These are phyloP conservation scores for Tanypteryx hageni DNA, from an alignment of 2,888 invertebrate genomes.

Conservation along the genomic window DNA sequence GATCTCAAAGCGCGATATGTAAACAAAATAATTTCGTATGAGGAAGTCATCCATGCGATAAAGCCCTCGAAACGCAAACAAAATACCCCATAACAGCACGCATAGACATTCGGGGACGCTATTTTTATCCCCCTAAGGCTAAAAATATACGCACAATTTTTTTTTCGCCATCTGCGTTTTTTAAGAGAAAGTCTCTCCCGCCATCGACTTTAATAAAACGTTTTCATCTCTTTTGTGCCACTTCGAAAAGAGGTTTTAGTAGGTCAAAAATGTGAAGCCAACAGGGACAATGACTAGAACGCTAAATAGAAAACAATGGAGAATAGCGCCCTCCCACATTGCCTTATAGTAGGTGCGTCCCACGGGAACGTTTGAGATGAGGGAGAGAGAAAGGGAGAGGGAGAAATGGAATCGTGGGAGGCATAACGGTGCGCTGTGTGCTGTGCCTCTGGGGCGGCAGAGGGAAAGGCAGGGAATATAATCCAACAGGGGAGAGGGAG, in stretches of 20 bases:
- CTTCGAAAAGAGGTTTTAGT: neutral
- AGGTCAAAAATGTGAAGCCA: slow-evolving; percentile 55
- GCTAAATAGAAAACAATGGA: slow-evolving; percentile 47
- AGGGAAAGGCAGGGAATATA: neutral
- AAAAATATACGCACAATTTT: neutral
- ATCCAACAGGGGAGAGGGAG: neutral
- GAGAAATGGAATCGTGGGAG: neutral
- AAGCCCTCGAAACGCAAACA: no score
- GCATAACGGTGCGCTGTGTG: no score
- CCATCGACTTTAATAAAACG: slow-evolving; percentile 16
- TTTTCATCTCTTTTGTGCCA: slow-evolving; percentile 16
- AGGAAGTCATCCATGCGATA: no score
- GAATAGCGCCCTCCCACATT: neutral
- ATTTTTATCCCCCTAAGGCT: no score
- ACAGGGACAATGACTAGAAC: slow-evolving; percentile 34
- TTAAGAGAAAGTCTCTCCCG: neutral
- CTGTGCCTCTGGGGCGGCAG: neutral
- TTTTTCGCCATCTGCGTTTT: neutral
- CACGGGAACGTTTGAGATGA: neutral
- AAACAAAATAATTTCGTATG: no score
- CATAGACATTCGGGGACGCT: no score
- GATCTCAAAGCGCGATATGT: no score
- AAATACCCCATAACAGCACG: no score
- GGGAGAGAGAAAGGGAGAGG: neutral
- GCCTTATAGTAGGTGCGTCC: neutral